Evolutionary conservation across 2,888 invertebrate genomes (phyloP).

Genomic region (Nebria brevicollis): DNA sequence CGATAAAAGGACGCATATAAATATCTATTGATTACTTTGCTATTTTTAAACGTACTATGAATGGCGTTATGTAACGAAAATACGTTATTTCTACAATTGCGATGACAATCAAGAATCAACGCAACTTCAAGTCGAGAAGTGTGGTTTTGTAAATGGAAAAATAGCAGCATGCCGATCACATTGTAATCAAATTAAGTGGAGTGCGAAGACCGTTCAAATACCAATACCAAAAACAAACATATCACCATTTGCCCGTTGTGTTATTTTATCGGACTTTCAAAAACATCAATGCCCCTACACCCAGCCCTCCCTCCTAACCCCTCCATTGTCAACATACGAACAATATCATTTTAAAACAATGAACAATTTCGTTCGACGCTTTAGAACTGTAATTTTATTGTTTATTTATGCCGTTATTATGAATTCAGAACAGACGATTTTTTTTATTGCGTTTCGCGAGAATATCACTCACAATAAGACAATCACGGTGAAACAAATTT

Average conservation of each 20-base stretch:
- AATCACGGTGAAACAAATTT: slow-evolving; percentile 25
- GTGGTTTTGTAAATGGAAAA: slow-evolving; percentile 43
- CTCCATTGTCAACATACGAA: slow-evolving; percentile 26
- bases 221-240: slow-evolving; percentile 46
- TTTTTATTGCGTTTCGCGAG: background rate
- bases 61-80: background rate
- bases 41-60: too few relatives aligned
- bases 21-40: background rate
- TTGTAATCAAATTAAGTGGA: slow-evolving; percentile 39
- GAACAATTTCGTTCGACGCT: slow-evolving; percentile 8
- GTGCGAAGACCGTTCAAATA: slow-evolving; percentile 21
- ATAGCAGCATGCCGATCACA: slow-evolving; percentile 29
- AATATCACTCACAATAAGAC: background rate
- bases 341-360: slow-evolving; percentile 18
- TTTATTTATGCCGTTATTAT: background rate
- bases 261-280: slow-evolving; percentile 44
- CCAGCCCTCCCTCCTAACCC: background rate
- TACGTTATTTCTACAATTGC: slow-evolving; percentile 8
- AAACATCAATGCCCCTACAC: slow-evolving; percentile 18
- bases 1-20: background rate
- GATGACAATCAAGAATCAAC: slow-evolving; percentile 32
- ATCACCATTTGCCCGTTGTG: slow-evolving; percentile 43
- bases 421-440: background rate
- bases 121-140: background rate
- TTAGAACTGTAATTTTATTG: background rate